Percentiles rank a stretch among this genome's conserved stretches.
Evolutionary conservation across 1,140 invertebrate genomes (phyloP).

Genomic region (Bacillus rossius): DNA sequence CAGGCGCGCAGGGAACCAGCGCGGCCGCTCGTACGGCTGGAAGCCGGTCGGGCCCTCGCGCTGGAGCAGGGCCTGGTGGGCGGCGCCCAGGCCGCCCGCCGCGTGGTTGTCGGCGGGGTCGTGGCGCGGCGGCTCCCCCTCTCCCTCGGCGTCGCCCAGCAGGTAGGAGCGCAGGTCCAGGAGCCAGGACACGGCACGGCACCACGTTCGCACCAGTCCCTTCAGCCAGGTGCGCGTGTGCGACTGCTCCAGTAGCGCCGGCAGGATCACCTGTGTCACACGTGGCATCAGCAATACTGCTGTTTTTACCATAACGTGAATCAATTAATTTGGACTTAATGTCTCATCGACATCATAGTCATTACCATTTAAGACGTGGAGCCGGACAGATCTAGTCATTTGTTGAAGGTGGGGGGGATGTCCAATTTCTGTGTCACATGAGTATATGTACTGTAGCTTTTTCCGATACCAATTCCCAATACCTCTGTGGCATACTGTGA

Average conservation of each 20-base stretch:
- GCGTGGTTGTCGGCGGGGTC: slow-evolving; percentile 33
- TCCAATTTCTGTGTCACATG: too few relatives aligned
- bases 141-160: slow-evolving; percentile 53
- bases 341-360: too few relatives aligned
- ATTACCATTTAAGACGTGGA: too few relatives aligned
- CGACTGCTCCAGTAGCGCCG: slow-evolving; percentile 92
- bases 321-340: too few relatives aligned
- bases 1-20: slow-evolving; percentile 74
- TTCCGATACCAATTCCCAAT: too few relatives aligned
- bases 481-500: too few relatives aligned
- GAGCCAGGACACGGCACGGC: slow-evolving; percentile 74
- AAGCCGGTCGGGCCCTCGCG: slow-evolving; percentile 72
- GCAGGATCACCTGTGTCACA: slow-evolving; percentile 72
- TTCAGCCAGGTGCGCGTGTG: slow-evolving; percentile 93
- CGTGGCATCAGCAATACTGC: not conserved
- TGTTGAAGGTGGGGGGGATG: too few relatives aligned
- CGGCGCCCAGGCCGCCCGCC: slow-evolving; percentile 63
- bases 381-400: too few relatives aligned
- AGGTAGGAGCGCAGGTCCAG: slow-evolving; percentile 87
- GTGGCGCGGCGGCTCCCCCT: slow-evolving; percentile 30
- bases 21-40: slow-evolving; percentile 83
- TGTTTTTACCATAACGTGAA: too few relatives aligned
- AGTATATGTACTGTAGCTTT: too few relatives aligned
- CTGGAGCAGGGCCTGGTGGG: slow-evolving; percentile 74
- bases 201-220: slow-evolving; percentile 82